A percentile compares a stretch with the other conserved stretches of the same genome.
phyloP scores from a whole-genome alignment of 2,797 vertebrate species.

The Picus viridis region DNA sequence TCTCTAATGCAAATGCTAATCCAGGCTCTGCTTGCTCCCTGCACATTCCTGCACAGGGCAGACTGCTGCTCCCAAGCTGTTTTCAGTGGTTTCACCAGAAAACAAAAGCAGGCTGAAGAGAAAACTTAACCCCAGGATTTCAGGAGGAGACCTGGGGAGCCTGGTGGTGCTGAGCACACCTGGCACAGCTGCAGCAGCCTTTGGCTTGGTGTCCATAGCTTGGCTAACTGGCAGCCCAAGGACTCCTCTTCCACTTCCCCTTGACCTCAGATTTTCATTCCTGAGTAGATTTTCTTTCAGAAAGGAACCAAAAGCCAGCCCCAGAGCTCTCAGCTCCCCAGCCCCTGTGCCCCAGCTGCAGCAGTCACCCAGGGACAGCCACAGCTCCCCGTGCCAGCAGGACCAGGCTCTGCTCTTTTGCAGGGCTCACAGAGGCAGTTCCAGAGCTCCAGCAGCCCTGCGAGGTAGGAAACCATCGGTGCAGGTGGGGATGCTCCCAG shows the following conservation, averaged over 20 bases:
- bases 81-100: slow-evolving; percentile 5
- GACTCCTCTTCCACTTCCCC: neutral
- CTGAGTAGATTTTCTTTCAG: neutral
- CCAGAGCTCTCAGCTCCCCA: neutral
- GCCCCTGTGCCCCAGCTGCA: neutral
- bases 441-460: neutral
- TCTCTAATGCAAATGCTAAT: neutral
- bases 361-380: neutral
- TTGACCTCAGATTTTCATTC: neutral
- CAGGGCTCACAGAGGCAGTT: neutral
- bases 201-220: neutral
- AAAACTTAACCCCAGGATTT: neutral
- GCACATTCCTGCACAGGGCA: neutral
- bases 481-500: neutral
- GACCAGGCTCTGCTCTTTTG: neutral
- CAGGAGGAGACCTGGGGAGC: neutral
- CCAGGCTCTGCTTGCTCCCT: slow-evolving; percentile 7
- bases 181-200: neutral
- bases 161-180: neutral
- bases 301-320: fast-evolving
- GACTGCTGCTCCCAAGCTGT: neutral
- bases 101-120: neutral
- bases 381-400: neutral
- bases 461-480: neutral
- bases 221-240: neutral